Evolutionary conservation across 2,888 invertebrate genomes (phyloP).

Genomic region (Himalopsyche japonica): DNA sequence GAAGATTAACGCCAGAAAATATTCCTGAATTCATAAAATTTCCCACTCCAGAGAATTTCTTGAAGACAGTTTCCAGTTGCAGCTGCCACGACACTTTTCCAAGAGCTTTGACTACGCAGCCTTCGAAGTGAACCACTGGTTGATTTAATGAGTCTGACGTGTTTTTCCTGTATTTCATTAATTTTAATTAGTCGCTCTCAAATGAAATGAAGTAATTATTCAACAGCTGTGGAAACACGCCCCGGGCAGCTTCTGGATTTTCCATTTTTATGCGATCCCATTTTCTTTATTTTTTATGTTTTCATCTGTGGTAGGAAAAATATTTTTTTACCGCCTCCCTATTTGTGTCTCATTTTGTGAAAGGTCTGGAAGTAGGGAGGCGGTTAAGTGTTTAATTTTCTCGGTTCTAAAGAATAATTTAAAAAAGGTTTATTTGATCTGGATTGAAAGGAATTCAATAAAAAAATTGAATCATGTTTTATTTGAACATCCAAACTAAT

Average conservation of each 20-base stretch:
- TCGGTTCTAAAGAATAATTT: background rate
- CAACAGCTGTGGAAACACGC: conserved; percentile 36
- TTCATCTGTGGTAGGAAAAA: background rate
- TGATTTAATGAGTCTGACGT: conserved; percentile 38
- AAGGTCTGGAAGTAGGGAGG: background rate
- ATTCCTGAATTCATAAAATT: background rate
- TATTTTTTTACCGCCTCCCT: background rate
- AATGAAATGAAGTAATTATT: conserved; percentile 37
- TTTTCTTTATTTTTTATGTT: background rate
- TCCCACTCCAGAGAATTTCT: background rate
- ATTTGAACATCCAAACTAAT: too few relatives aligned
- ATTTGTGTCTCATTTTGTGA: background rate
- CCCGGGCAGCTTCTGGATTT: conserved; percentile 7
- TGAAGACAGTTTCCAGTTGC: background rate
- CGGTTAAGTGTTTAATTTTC: background rate
- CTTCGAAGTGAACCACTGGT: conserved; percentile 2
- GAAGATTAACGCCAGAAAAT: background rate
- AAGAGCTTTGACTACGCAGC: background rate
- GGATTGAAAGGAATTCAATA: background rate
- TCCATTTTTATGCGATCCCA: background rate
- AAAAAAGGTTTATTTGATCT: background rate
- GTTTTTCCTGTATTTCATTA: conserved; percentile 39
- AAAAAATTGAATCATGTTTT: too few relatives aligned
- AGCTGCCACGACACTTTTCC: background rate
- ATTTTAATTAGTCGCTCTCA: conserved; percentile 36